Evolutionary conservation across 2,888 invertebrate genomes (phyloP), one percentile per base, ranked within the genome.

Genomic region (Volucella inflata): DNA sequence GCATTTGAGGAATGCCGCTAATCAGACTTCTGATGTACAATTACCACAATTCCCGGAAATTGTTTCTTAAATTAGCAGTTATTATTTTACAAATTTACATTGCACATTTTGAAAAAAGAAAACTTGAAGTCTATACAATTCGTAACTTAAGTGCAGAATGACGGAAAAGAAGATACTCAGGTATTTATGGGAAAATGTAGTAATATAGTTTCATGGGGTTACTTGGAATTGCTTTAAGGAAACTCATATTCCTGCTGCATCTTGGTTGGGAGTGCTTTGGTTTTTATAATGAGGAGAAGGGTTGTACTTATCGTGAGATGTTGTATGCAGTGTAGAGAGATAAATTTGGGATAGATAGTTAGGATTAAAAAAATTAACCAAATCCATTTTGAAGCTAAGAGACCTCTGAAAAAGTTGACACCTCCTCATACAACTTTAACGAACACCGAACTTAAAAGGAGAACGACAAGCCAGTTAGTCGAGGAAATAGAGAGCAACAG

Each of bases 41-140:
- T 12, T 42, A 64, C 14, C 68, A 68, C 59, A 82, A 67, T 68
- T 67, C 48, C 30, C 30, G 30, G 30, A 30, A 6, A 75, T 80
- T 77, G 82, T 82, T 82, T 60, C 77, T 71, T 48, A 65, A 70
- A 82, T 82, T 80, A 79, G 70, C 64, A 80, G 75, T 70, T 84
- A 84, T 80, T 84, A 74, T 79, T 46, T 70, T 17, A 75, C 70
- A 75, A 83, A 68, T 74, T 75, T 74, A 79, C 68, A 78, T 59
- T 68, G 46, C 60, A 83, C 62, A 51, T 55, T 57, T 67, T 59
- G 46, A 67, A 67, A 79, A 65, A 72, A 62, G 65, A 77, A 50
- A 57, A 67, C 48, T 67, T 62, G 67, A 67, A 71, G 42, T 44
- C 53, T 50, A 74, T 16, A 36, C 8, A 6, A 6, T 30, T 6